Base-by-base conservation (phyloP, 2,888 invertebrate genomes). In the Podabrus alpinus region DNA sequence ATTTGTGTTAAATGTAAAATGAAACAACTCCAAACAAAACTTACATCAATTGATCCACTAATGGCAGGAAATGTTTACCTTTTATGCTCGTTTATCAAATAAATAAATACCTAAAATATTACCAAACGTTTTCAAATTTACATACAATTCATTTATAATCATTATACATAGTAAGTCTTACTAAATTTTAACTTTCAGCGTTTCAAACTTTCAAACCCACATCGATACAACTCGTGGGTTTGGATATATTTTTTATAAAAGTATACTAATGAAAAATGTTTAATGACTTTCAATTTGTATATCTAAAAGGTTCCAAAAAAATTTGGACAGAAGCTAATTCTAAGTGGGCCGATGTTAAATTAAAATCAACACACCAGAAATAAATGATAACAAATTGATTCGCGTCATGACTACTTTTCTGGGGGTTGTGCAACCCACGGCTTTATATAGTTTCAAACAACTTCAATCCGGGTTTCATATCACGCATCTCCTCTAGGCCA, bases 1-100 rank as follows among this genome's bases (percentile, higher is more conserved):
- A 74, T 71, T 59, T 62, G 16, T 68, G 59, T 64, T 19, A 64
- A 61, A 64, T 64, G 62, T 64, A 64, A 64, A 64, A 64, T 17
- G 19, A 64, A 64, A 64, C 62, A 64, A 64, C 21, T 64, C 16
- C 13, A 15, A 64, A 64, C 62, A 64, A 64, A 64, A 64, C 62
- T 21, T 45, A 45, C 45, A 45, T 13, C 45, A 45, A 45, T 45
- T 45, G 45, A 45, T 45, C 45, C 45, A 45, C 45, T 45, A 45
- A 45, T 45, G 45, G 45, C 45, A 45, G 45, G 45, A 45, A 45
- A 45, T 45, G 45, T 45, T 45, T 45, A 45, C 45, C 45, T 45
- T 45, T 45, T n/a, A 45, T n/a, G 45, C 45, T 45, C 45, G 45
- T 45, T 45, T 45, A 45, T 45, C 45, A 45, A 45, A 45, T 45